These are phyloP conservation scores for Apocheima hispidaria DNA, from an alignment of 2,888 invertebrate species.

Conservation along the genomic window DNA sequence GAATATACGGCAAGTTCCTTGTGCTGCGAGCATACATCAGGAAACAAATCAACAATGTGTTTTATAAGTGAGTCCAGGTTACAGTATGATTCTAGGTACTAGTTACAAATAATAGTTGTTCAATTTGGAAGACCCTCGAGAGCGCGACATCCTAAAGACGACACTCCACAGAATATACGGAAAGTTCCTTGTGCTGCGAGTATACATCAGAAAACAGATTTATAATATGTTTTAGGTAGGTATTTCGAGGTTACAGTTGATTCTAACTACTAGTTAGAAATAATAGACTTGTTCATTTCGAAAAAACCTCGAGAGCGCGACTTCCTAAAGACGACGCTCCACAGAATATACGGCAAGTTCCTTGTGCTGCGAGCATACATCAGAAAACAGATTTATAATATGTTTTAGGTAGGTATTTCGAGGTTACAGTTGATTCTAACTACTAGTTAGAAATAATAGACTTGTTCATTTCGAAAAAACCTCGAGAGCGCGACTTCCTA, in stretches of 20 bases:
- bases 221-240: constrained; percentile 98
- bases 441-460: too few relatives aligned
- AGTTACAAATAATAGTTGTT: too few relatives aligned
- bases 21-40: constrained; percentile 98
- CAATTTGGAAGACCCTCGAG: constrained; percentile 98
- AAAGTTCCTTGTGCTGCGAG: constrained; percentile 97
- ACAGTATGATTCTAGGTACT: too few relatives aligned
- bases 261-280: too few relatives aligned
- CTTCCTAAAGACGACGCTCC: constrained; percentile 98
- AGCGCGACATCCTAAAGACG: constrained; percentile 99
- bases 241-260: too few relatives aligned
- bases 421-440: too few relatives aligned
- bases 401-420: constrained; percentile 94
- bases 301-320: constrained; percentile 98
- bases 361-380: constrained; percentile 98
- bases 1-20: constrained; percentile 99
- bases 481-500: constrained; percentile 97
- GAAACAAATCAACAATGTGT: constrained; percentile 99
- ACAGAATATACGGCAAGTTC: constrained; percentile 99
- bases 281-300: constrained; percentile 98
- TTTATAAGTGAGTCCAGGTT: constrained; percentile 93
- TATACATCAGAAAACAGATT: constrained; percentile 99
- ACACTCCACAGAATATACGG: constrained; percentile 99
- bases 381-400: constrained; percentile 99
- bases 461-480: constrained; percentile 99